Evolutionary conservation across 2,888 invertebrate genomes (phyloP), one percentile per base, ranked within the genome.

Genomic region (Galerucella pusilla): DNA sequence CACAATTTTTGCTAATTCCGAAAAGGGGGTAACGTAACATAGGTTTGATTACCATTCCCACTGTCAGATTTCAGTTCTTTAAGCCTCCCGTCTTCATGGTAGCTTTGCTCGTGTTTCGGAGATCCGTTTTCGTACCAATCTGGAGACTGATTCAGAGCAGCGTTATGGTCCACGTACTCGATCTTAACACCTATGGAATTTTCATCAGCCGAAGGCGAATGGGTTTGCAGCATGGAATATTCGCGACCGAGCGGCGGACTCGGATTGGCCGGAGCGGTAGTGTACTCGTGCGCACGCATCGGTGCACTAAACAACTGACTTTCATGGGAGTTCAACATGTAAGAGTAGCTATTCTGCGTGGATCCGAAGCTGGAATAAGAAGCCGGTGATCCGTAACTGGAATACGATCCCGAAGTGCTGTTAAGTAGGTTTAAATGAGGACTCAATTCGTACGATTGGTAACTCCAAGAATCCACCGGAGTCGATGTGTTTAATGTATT

Each of bases 401-500:
- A 91, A 79, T 93, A 93, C 0, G 91, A 91, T 0, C 91, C 91
- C 12, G 85, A 77, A 65, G 93, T 90, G 0, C 94, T 92, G 73
- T 94, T 94, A 54, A 95, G 88, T 52, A 95, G 88, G 84, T 92
- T 93, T 74, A 93, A 88, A 84, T 95, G 95, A 11, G 94, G 92
- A 25, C 93, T 92, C 16, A 95, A 86, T 83, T 95, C 95, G 85
- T 94, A 94, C 0, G 94, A 92, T 80, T 94, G 93, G 78, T 86
- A 86, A 0, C 92, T 92, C 94, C 94, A 96, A 68, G 94, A 92
- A 84, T 95, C 95, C 0, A 94, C 92, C 2, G 94, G 93, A 3
- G 85, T 81, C 1, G 85, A 77, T 1, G 84, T 80, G 74, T 82
- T 84, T 10, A 86, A 78, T 6, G 83, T 82, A 77, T 75, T 92